Percentiles rank a stretch among this genome's conserved stretches.
Evolutionary conservation across 2,888 invertebrate species (phyloP).

Genomic region (Eugnorisma glareosa): DNA sequence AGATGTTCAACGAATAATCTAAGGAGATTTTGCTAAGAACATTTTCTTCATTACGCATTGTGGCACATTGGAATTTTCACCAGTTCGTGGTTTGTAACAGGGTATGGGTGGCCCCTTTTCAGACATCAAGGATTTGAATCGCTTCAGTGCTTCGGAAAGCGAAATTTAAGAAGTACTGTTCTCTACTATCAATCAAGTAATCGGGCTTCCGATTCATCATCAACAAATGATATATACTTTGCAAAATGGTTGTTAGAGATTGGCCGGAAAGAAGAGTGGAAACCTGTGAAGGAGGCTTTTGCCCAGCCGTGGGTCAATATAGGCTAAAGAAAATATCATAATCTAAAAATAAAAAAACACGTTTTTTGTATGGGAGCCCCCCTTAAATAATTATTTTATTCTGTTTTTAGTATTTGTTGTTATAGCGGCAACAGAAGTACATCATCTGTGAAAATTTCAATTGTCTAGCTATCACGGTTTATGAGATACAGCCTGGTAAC

Average conservation of each 20-base stretch:
- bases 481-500: too few species aligned
- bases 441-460: too few species aligned
- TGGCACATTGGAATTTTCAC: not conserved
- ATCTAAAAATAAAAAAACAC: too few species aligned
- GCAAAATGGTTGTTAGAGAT: not conserved
- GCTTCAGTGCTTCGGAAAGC: not conserved
- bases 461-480: too few species aligned
- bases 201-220: not conserved
- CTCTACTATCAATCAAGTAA: not conserved
- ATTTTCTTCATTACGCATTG: not conserved
- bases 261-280: not conserved
- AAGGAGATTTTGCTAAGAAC: not conserved
- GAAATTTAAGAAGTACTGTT: not conserved
- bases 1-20: slow-evolving; percentile 8
- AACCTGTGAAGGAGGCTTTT: not conserved
- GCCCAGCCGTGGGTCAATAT: not conserved
- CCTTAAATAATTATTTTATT: too few species aligned
- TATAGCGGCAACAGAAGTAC: too few species aligned
- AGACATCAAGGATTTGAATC: not conserved
- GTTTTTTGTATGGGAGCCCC: too few species aligned
- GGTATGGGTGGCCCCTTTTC: not conserved
- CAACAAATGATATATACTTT: not conserved
- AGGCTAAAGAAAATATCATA: too few species aligned
- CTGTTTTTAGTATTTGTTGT: too few species aligned
- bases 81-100: not conserved